These are phyloP conservation scores for Podargus strigoides DNA, from an alignment of 2,797 vertebrate species.

Conservation along the genomic window DNA sequence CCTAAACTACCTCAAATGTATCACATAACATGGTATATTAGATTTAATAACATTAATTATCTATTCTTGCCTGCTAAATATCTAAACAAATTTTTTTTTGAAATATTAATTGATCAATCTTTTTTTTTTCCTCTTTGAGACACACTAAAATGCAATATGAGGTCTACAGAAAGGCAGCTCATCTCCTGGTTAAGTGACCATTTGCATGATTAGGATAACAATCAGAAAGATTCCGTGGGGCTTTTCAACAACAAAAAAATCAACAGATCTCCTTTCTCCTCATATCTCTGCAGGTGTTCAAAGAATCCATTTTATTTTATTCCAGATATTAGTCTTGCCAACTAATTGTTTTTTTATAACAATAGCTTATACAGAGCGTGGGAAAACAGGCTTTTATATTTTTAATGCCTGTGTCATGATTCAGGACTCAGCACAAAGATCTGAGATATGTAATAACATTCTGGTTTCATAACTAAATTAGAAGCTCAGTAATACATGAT, in stretches of 20 bases:
- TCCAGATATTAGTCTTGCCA: conserved; percentile 60
- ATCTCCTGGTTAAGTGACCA: neutral
- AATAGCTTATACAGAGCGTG: conserved; percentile 76
- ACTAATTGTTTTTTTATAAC: conserved; percentile 76
- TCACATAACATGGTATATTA: neutral
- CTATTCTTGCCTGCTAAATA: neutral
- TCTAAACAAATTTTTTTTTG: neutral
- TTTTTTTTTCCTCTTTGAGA: neutral
- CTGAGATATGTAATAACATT: neutral
- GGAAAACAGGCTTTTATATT: conserved; percentile 76
- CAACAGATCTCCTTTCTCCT: neutral
- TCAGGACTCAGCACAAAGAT: conserved; percentile 71
- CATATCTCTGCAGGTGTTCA: conserved; percentile 61
- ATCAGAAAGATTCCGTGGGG: neutral
- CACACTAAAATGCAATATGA: neutral
- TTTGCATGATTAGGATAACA: neutral
- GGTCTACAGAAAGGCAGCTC: neutral
- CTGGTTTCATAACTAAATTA: neutral
- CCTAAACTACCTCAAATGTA: neutral
- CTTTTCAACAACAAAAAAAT: neutral
- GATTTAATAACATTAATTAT: neutral
- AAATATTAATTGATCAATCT: neutral
- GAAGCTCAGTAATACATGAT: neutral
- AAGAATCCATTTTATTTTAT: conserved; percentile 30
- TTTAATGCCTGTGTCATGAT: conserved; percentile 80